phyloP scores from a whole-genome alignment of 1,140 invertebrate genomes.

The Sitobion miscanthi region DNA sequence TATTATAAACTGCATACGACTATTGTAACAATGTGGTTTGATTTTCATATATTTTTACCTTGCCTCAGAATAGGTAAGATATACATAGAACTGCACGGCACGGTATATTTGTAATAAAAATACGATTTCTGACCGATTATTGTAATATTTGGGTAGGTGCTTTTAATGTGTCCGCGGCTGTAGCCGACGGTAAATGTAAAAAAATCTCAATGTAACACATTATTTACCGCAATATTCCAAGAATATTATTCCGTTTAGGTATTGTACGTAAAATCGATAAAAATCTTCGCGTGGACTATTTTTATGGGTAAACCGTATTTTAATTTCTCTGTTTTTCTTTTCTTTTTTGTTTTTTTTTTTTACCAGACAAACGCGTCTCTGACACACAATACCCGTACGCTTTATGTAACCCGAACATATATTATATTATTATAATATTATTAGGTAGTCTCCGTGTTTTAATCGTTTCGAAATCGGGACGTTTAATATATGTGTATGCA shows the following conservation, averaged over 20 bases:
- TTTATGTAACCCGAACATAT: not conserved
- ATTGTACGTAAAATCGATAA: not conserved
- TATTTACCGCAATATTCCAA: not conserved
- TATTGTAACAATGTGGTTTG: too few relatives aligned
- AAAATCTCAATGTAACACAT: not conserved
- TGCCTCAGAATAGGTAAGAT: too few relatives aligned
- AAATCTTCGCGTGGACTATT: not conserved
- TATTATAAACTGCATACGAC: too few relatives aligned
- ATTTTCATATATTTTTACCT: too few relatives aligned
- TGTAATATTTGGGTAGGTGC: not conserved
- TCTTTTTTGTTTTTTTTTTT: not conserved
- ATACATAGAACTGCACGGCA: not conserved
- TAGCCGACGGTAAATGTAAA: not conserved
- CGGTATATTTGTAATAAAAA: not conserved
- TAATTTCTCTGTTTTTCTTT: not conserved
- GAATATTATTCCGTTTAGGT: not conserved
- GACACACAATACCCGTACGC: not conserved
- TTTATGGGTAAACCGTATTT: not conserved
- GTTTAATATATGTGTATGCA: not conserved
- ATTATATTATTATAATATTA: not conserved
- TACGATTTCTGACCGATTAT: not conserved
- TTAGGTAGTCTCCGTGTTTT: not conserved
- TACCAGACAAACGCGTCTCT: too few relatives aligned
- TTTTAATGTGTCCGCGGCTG: not conserved
- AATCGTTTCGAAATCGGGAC: slow-evolving; percentile 10